phyloP scores from a whole-genome alignment of 2,797 vertebrate species.

The Pitangus sulphuratus region DNA sequence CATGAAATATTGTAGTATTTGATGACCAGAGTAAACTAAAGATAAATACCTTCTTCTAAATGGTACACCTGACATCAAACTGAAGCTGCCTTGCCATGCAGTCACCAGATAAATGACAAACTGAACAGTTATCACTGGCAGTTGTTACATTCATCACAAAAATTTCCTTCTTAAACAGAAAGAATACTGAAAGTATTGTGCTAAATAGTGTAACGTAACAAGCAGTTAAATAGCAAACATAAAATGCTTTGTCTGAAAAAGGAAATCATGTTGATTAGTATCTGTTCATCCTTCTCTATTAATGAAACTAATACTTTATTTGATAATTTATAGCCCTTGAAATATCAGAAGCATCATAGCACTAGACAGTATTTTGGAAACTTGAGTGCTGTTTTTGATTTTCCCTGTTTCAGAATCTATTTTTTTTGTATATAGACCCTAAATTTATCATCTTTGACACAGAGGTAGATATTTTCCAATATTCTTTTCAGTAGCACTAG shows the following conservation, averaged over 20 bases:
- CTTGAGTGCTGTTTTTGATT: not conserved
- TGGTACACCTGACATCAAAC: not conserved
- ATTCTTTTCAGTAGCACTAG: not conserved
- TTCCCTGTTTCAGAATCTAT: not conserved
- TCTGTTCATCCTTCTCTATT: not conserved
- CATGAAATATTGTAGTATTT: not conserved
- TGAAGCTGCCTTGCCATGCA: not conserved
- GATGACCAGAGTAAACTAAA: conserved; percentile 1
- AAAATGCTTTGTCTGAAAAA: not conserved
- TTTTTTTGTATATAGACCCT: not conserved
- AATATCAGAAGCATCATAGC: not conserved
- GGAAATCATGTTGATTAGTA: not conserved
- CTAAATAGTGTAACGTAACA: not conserved
- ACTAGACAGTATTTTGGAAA: conserved; percentile 8
- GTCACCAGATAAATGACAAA: not conserved
- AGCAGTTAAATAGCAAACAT: not conserved
- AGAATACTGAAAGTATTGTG: not conserved
- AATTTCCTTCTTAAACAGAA: not conserved
- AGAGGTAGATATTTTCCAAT: not conserved
- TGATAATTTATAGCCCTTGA: not conserved
- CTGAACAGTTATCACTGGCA: not conserved
- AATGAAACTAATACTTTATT: not conserved
- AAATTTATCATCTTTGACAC: not conserved
- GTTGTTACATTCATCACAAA: not conserved
- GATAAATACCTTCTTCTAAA: not conserved